Conservation (phyloP, 2,113 vertebrate species). For the Ciconia maguari region DNA sequence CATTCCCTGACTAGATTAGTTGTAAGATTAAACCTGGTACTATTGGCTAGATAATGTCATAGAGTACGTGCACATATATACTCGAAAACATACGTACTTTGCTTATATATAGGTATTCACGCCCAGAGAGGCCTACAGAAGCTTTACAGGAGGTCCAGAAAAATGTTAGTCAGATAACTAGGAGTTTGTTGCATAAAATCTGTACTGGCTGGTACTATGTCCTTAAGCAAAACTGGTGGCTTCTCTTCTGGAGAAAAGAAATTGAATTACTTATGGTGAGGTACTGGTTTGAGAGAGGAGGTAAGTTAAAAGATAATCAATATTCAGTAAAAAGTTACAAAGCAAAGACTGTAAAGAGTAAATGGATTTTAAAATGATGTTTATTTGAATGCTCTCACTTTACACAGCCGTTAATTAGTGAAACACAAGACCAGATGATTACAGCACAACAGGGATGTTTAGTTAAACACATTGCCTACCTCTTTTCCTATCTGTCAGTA, state of each 20-base stretch:
- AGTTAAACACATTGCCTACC: not conserved
- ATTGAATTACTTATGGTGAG: not conserved
- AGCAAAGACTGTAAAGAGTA: not conserved
- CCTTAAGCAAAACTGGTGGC: not conserved
- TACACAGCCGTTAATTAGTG: not conserved
- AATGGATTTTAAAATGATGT: not conserved
- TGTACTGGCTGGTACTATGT: not conserved
- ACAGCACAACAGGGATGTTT: not conserved
- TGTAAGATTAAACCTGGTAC: not conserved
- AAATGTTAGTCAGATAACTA: not conserved
- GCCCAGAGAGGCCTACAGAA: not conserved
- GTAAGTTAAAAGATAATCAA: slow-evolving; percentile 19
- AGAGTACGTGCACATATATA: not conserved
- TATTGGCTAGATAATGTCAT: not conserved
- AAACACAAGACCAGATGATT: slow-evolving; percentile 3
- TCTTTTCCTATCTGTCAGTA: not conserved
- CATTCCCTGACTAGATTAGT: not conserved
- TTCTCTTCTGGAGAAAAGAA: not conserved
- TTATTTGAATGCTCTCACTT: not conserved
- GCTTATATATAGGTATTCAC: not conserved
- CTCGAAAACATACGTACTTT: not conserved
- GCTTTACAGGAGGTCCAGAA: not conserved
- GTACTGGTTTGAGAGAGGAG: not conserved
- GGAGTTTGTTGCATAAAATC: not conserved
- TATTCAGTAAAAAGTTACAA: slow-evolving; percentile 8